A percentile compares a stretch with the other conserved stretches of the same genome.
Conservation (phyloP, 2,888 invertebrate genomes). For the Nemoura dubitans region DNA sequence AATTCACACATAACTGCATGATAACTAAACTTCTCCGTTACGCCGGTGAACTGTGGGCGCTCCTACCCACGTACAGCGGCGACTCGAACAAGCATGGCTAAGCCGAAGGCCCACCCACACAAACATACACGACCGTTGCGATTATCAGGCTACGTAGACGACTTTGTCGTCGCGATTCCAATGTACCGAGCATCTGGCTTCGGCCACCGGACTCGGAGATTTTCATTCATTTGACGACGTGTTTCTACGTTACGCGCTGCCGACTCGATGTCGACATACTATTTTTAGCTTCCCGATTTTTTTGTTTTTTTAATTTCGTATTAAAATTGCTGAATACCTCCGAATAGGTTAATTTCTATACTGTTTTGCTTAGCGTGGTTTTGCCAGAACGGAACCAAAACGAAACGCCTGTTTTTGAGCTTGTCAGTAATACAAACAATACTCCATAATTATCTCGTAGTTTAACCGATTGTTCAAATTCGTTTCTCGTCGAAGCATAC, state of each 20-base stretch:
- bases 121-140: no score
- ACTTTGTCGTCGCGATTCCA: background rate
- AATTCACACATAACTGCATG: no score
- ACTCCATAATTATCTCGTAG: background rate
- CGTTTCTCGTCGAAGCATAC: background rate
- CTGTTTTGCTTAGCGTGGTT: background rate
- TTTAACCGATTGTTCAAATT: background rate
- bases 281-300: background rate
- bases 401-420: background rate
- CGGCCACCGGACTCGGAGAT: background rate
- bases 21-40: no score
- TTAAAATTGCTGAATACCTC: background rate
- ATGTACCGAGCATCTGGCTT: background rate
- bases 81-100: background rate
- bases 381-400: background rate
- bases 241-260: background rate
- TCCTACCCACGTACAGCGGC: background rate
- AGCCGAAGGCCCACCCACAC: no score
- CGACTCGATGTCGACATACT: background rate
- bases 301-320: background rate
- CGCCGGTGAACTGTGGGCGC: no score
- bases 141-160: background rate
- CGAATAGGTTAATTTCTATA: background rate
- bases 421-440: background rate
- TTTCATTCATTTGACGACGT: constrained; percentile 2